A percentile compares a stretch with the other conserved stretches of the same genome.
These are phyloP conservation scores for Ephydatia muelleri DNA, from an alignment of 37 sponge, comb jelly and placozoan species.

Conservation along the genomic window DNA sequence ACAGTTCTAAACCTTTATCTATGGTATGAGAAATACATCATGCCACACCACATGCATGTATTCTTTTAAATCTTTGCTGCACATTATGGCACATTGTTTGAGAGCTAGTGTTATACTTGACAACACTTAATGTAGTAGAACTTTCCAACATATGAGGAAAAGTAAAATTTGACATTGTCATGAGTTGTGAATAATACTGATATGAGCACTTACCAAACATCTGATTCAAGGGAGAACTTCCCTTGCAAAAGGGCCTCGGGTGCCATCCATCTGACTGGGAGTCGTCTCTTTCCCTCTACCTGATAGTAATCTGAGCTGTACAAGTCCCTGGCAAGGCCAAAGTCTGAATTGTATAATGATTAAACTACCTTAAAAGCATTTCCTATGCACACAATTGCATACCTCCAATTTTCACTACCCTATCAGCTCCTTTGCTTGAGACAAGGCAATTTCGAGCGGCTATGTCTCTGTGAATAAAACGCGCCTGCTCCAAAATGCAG, in stretches of 20 bases:
- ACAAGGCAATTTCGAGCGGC: constrained; percentile 88
- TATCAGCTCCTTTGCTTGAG: constrained; percentile 74
- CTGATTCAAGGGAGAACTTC: constrained; percentile 76
- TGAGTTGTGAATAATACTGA: neutral
- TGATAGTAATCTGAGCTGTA: constrained; percentile 86
- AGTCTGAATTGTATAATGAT: constrained; percentile 48
- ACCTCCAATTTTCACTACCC: constrained; percentile 88
- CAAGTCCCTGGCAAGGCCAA: constrained; percentile 82
- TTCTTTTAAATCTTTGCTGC: no score
- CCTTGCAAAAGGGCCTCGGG: constrained; percentile 83
- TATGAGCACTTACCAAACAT: constrained; percentile 70
- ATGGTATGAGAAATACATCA: neutral
- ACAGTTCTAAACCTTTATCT: neutral
- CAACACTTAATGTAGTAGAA: neutral
- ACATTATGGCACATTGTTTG: neutral
- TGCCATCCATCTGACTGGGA: constrained; percentile 93
- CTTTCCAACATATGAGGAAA: neutral
- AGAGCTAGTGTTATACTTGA: neutral
- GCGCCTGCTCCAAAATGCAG: constrained; percentile 70
- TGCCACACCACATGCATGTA: neutral
- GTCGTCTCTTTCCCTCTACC: constrained; percentile 76
- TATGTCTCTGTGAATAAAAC: constrained; percentile 85
- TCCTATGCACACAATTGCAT: neutral
- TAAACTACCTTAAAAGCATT: neutral
- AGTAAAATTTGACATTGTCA: neutral